These are phyloP conservation scores for Sinocyclocheilus grahami DNA, from an alignment of 2,113 vertebrate species.

Conservation along the genomic window DNA sequence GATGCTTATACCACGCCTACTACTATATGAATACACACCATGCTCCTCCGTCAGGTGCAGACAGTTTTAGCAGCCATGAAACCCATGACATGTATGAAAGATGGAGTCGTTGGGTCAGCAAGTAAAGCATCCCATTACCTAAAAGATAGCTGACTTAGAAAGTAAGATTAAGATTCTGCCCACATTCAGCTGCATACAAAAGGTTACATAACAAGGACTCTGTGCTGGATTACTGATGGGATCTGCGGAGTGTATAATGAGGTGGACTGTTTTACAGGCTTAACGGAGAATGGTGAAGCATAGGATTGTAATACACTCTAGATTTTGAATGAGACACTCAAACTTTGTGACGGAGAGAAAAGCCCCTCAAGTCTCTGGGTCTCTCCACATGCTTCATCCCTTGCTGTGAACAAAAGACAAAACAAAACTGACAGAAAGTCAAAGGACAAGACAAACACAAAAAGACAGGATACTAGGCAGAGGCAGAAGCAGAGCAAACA, in stretches of 20 bases:
- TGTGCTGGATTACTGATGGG: constrained; percentile 1
- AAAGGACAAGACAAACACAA: constrained; percentile 10
- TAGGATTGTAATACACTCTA: not conserved
- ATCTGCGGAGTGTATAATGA: constrained; percentile 2
- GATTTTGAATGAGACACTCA: not conserved
- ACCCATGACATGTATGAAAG: constrained; percentile 19
- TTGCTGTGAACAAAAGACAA: constrained; percentile 33
- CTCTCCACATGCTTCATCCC: constrained; percentile 9
- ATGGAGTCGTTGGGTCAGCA: constrained; percentile 2
- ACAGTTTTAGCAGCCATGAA: constrained; percentile 40
- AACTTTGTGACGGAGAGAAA: constrained; percentile 17
- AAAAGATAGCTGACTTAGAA: not conserved
- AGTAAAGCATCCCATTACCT: constrained; percentile 21
- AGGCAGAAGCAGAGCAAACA: constrained; percentile 40
- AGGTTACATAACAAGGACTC: constrained; percentile 28
- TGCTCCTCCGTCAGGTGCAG: not conserved
- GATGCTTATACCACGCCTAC: not conserved
- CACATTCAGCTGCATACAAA: constrained; percentile 20
- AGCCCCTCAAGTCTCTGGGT: not conserved
- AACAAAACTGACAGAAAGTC: constrained; percentile 4
- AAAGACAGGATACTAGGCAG: constrained; percentile 41
- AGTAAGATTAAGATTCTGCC: constrained; percentile 25
- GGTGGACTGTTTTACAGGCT: not conserved
- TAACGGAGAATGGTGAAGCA: not conserved
- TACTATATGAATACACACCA: not conserved